Evolutionary conservation across 1,140 invertebrate species (phyloP).

Genomic region (Akabosia matsudoensis): DNA sequence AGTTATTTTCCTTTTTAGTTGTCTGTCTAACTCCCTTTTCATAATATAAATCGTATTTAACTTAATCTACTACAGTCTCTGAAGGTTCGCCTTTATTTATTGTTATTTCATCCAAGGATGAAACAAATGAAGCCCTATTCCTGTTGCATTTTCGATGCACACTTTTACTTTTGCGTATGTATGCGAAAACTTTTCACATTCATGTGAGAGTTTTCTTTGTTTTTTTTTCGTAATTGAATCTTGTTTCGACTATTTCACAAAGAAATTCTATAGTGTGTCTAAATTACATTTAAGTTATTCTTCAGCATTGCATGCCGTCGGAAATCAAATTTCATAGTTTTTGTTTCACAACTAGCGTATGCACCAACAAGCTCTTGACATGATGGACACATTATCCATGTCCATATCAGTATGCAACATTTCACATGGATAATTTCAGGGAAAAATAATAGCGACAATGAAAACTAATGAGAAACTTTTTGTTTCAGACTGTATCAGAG

Average conservation of each 20-base stretch:
- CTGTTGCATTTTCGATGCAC: not conserved
- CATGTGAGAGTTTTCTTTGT: too few relatives aligned
- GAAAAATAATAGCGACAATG: not conserved
- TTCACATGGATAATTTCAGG: not conserved
- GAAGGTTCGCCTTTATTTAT: constrained; percentile 5
- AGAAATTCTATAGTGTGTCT: too few relatives aligned
- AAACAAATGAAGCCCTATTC: not conserved
- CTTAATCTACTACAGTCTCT: constrained; percentile 17
- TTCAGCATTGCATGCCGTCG: too few relatives aligned
- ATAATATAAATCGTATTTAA: constrained; percentile 12
- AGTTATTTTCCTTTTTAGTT: too few relatives aligned
- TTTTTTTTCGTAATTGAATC: too few relatives aligned
- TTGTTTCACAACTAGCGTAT: too few relatives aligned
- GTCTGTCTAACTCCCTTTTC: not conserved
- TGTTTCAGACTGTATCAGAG: not conserved
- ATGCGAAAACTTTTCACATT: not conserved
- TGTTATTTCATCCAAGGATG: not conserved
- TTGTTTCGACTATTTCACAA: too few relatives aligned
- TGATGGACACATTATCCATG: not conserved
- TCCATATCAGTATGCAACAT: not conserved
- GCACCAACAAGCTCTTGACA: not conserved
- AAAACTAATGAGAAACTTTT: not conserved
- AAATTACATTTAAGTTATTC: too few relatives aligned
- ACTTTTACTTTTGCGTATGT: not conserved
- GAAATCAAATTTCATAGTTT: too few relatives aligned